phyloP scores from a whole-genome alignment of 2,888 invertebrate genomes.

The Chaetogeoica ovagalla region DNA sequence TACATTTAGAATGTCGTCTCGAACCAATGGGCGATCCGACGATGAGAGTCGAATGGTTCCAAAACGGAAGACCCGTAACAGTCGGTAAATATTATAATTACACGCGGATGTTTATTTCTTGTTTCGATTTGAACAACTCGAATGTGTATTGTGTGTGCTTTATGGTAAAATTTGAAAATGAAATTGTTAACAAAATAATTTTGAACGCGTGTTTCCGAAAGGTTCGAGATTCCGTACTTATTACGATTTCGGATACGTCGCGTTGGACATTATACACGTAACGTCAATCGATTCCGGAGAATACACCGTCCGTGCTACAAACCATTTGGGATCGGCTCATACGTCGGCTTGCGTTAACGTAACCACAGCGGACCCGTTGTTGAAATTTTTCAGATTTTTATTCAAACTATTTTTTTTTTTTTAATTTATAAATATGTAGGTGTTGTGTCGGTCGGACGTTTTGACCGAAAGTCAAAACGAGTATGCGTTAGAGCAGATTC shows the following conservation, averaged over 20 bases:
- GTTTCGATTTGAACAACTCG: background rate
- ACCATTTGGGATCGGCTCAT: constrained; percentile 89
- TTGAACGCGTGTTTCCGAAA: constrained; percentile 54
- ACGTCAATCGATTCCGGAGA: constrained; percentile 93
- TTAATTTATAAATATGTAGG: constrained; percentile 54
- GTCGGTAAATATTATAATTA: constrained; percentile 70
- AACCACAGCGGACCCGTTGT: constrained; percentile 50
- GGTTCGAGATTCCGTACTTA: constrained; percentile 88
- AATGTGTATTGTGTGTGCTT: background rate
- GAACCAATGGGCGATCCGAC: constrained; percentile 96
- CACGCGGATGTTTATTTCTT: background rate
- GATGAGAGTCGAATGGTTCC: constrained; percentile 94
- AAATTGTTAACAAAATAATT: background rate
- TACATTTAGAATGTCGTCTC: constrained; percentile 86
- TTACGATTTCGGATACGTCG: constrained; percentile 96
- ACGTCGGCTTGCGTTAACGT: constrained; percentile 86
- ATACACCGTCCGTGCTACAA: constrained; percentile 91
- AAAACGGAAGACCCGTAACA: constrained; percentile 85
- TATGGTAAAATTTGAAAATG: background rate
- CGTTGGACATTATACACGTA: constrained; percentile 91
- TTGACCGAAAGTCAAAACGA: constrained; percentile 90
- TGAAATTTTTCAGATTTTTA: background rate
- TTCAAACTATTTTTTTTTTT: background rate
- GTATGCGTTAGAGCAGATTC: constrained; percentile 88
- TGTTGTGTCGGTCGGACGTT: constrained; percentile 79